Conservation (phyloP, 2,888 invertebrate genomes). For the Leucoma salicis region DNA sequence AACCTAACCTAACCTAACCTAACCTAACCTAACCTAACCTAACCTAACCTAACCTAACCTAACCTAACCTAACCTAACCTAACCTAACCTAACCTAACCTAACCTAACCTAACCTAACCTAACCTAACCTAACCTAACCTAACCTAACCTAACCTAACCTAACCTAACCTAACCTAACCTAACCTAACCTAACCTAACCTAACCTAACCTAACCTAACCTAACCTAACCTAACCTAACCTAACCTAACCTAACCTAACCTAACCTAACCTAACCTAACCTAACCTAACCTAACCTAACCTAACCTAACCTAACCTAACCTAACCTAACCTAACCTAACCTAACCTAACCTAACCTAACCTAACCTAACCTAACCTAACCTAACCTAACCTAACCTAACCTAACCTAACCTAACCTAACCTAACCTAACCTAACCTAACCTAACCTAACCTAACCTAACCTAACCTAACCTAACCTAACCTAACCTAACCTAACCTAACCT, state of each 20-base stretch:
- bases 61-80: conserved; percentile 6
- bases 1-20: conserved; percentile 1
- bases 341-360: conserved; percentile 3
- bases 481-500: conserved; percentile 11
- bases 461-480: conserved; percentile 11
- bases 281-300: conserved; percentile 3
- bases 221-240: conserved; percentile 3
- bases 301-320: conserved; percentile 3
- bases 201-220: conserved; percentile 6
- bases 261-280: conserved; percentile 3
- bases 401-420: not conserved
- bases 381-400: conserved; percentile 3
- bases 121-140: conserved; percentile 6
- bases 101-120: conserved; percentile 6
- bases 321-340: conserved; percentile 3
- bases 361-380: conserved; percentile 3
- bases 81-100: conserved; percentile 6
- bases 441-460: conserved; percentile 10
- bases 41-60: conserved; percentile 6
- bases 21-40: conserved; percentile 3
- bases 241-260: conserved; percentile 3
- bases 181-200: conserved; percentile 6
- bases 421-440: conserved; percentile 6
- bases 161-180: conserved; percentile 6
- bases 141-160: conserved; percentile 6